Conservation (phyloP, 2,113 vertebrate species). For the human region GRCh38 chr19:28895501-28896000, state of each 20-base stretch:
- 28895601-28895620: neutral
- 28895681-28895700: neutral
- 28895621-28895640: neutral
- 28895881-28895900: neutral
- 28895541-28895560: neutral
- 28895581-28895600: neutral
- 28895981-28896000: neutral
- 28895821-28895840: neutral
- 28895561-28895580: neutral
- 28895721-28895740: neutral
- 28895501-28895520: neutral
- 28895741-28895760: slow-evolving; percentile 12
- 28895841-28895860: neutral
- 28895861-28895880: neutral
- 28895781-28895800: slow-evolving; percentile 40
- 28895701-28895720: slow-evolving; percentile 1
- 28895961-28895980: neutral
- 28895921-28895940: neutral
- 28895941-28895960: neutral
- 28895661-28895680: neutral
- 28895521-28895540: neutral
- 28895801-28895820: neutral
- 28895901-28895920: neutral
- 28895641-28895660: neutral
- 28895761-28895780: slow-evolving; percentile 38